A percentile compares a stretch with the other conserved stretches of the same genome.
phyloP scores from a whole-genome alignment of 2,888 invertebrate species.

The Pterostichus madidus region DNA sequence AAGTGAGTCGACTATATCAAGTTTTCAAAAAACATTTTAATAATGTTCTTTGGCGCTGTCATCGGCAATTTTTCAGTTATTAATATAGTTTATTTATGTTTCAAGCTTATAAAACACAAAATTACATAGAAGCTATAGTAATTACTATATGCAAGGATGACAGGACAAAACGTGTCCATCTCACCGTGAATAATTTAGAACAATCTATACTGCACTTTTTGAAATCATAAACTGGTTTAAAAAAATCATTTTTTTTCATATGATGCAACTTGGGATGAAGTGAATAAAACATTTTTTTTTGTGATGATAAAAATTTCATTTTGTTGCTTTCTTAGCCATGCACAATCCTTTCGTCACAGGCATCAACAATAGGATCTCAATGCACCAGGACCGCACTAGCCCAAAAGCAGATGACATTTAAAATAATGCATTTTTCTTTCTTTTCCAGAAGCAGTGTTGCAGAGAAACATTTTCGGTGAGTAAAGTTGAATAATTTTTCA shows the following conservation, averaged over 20 bases:
- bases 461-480: not conserved
- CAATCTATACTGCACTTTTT: constrained; percentile 56
- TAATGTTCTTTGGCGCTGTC: constrained; percentile 44
- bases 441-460: no score
- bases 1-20: constrained; percentile 19
- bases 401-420: not conserved
- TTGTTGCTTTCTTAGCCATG: constrained; percentile 56
- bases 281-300: constrained; percentile 46
- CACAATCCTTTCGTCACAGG: constrained; percentile 62
- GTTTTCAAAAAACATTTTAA: constrained; percentile 38
- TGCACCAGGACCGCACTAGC: not conserved
- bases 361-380: constrained; percentile 47
- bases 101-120: constrained; percentile 49
- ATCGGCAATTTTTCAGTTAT: constrained; percentile 48
- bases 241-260: constrained; percentile 59
- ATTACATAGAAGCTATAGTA: constrained; percentile 31
- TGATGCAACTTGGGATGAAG: constrained; percentile 45
- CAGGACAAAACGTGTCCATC: constrained; percentile 41
- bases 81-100: constrained; percentile 43
- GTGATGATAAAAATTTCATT: constrained; percentile 56
- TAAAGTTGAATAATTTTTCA: not conserved
- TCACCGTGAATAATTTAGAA: constrained; percentile 51
- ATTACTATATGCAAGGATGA: constrained; percentile 56
- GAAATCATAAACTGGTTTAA: constrained; percentile 59
- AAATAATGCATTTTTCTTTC: no score